Percentiles rank a stretch among this genome's conserved stretches.
Evolutionary conservation across 2,888 invertebrate genomes (phyloP).

Genomic region (Orthonevra nobilis): DNA sequence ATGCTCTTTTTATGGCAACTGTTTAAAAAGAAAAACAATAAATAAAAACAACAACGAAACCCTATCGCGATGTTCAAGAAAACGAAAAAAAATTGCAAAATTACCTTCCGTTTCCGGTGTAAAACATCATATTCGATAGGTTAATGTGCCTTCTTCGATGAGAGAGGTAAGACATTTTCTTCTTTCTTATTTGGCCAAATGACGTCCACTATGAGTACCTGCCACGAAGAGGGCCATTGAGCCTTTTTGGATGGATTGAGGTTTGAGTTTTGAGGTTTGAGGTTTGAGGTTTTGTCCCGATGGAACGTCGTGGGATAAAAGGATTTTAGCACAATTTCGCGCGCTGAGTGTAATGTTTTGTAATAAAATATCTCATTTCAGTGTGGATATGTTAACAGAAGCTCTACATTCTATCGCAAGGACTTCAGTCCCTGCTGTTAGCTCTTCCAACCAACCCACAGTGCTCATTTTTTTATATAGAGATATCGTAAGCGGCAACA

Average conservation of each 20-base stretch:
- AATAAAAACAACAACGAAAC: too few species aligned
- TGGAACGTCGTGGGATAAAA: slow-evolving; percentile 9
- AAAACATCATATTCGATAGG: background rate
- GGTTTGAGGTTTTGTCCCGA: too few species aligned
- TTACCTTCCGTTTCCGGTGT: slow-evolving; percentile 49
- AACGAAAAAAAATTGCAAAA: slow-evolving; percentile 37
- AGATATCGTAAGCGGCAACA: slow-evolving; percentile 13
- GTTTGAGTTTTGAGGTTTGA: too few species aligned
- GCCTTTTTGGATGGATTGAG: too few species aligned
- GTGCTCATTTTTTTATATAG: slow-evolving; percentile 2
- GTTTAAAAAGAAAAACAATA: too few species aligned
- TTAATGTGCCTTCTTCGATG: slow-evolving; percentile 36
- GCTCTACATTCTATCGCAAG: slow-evolving; percentile 5
- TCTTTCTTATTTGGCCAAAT: slow-evolving; percentile 5
- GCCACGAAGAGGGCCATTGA: too few species aligned
- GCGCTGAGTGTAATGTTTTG: slow-evolving; percentile 44
- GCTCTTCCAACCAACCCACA: too few species aligned
- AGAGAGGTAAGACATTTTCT: background rate
- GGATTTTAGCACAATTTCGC: slow-evolving; percentile 46
- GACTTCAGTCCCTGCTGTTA: too few species aligned
- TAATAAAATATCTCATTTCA: slow-evolving; percentile 59
- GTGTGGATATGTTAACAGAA: slow-evolving; percentile 27
- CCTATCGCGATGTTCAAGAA: slow-evolving; percentile 15
- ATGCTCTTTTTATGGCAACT: slow-evolving; percentile 42
- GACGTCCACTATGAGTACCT: slow-evolving; percentile 26